Conservation (phyloP, 2,113 vertebrate genomes). For the Corythornis madagascariensis region DNA sequence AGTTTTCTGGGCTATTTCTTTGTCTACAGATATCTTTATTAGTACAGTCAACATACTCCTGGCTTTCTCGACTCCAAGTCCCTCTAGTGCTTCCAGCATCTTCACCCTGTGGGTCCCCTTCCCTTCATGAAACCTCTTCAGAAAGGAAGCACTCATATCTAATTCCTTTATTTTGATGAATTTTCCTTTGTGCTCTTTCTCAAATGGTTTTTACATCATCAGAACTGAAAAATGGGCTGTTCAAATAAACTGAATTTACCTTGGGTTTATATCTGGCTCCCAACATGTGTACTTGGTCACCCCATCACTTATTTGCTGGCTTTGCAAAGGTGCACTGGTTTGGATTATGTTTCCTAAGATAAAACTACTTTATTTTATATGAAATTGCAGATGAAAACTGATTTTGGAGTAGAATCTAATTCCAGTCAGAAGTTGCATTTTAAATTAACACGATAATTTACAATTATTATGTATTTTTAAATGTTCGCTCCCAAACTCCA, state of each 20-base stretch:
- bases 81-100: not conserved
- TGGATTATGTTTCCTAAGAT: not conserved
- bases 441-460: not conserved
- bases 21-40: not conserved
- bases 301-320: not conserved
- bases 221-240: not conserved
- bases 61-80: not conserved
- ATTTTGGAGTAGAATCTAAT: not conserved
- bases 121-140: not conserved
- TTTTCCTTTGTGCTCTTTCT: not conserved
- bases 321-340: not conserved
- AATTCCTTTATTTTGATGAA: not conserved
- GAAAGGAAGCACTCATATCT: not conserved
- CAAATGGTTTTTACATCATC: not conserved
- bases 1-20: not conserved
- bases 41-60: not conserved
- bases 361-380: not conserved
- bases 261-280: accelerated
- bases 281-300: not conserved
- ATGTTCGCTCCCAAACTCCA: accelerated
- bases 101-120: not conserved
- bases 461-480: not conserved
- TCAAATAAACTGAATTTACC: not conserved
- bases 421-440: not conserved
- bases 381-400: not conserved